phyloP scores from a whole-genome alignment of 2,888 invertebrate species.

The Gonocerus acuteangulatus region DNA sequence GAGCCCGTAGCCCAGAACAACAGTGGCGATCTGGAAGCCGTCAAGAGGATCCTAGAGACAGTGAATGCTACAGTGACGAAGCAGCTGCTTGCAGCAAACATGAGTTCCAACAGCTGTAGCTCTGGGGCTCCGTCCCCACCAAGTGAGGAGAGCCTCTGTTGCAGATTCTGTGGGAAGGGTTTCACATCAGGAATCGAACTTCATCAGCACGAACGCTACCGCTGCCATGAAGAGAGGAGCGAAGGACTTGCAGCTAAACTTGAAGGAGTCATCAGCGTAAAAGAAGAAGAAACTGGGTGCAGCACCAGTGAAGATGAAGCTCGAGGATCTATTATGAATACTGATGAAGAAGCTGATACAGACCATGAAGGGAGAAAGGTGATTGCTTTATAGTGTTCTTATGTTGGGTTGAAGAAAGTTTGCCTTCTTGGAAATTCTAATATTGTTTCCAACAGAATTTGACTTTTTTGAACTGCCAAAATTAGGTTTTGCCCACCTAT shows the following conservation, averaged over 20 bases:
- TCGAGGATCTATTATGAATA: slow-evolving; percentile 38
- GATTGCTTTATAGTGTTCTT: not conserved
- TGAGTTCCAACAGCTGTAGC: slow-evolving; percentile 51
- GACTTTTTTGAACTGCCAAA: too few relatives aligned
- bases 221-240: slow-evolving; percentile 44
- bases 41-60: slow-evolving; percentile 64
- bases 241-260: slow-evolving; percentile 59
- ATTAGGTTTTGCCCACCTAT: too few relatives aligned
- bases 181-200: slow-evolving; percentile 47
- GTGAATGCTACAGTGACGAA: slow-evolving; percentile 68
- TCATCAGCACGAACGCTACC: slow-evolving; percentile 61
- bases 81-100: slow-evolving; percentile 57
- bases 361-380: slow-evolving; percentile 53
- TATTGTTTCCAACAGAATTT: too few relatives aligned
- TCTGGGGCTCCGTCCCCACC: slow-evolving; percentile 37
- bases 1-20: slow-evolving; percentile 42
- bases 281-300: slow-evolving; percentile 50
- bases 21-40: slow-evolving; percentile 54
- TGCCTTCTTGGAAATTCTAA: too few relatives aligned
- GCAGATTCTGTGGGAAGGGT: slow-evolving; percentile 36
- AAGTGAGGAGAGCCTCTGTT: slow-evolving; percentile 32
- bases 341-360: slow-evolving; percentile 41
- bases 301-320: slow-evolving; percentile 38
- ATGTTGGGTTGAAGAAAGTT: too few relatives aligned
- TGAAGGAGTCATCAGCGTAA: slow-evolving; percentile 55